phyloP scores from a whole-genome alignment of 2,797 vertebrate species.

The Poeciliopsis turneri region DNA sequence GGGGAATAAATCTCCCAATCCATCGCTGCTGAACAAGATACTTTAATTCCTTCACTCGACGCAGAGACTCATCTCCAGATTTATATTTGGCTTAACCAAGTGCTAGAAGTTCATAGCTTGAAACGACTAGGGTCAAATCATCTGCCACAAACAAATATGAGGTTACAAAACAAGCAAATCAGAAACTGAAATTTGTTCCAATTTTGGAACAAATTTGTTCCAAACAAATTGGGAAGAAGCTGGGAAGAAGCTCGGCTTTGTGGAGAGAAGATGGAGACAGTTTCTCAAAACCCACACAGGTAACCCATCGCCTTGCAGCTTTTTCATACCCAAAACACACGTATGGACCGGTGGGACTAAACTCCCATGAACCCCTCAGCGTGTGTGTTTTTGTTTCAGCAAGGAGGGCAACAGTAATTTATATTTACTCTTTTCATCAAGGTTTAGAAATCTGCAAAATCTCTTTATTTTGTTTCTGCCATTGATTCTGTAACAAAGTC shows the following conservation, averaged over 20 bases:
- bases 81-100: background rate
- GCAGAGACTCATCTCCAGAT: background rate
- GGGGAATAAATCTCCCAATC: background rate
- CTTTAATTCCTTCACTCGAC: background rate
- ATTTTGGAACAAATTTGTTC: too few species aligned
- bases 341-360: background rate
- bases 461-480: background rate
- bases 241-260: background rate
- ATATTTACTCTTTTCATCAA: background rate
- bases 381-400: background rate
- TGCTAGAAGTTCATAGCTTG: background rate
- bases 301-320: background rate
- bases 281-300: background rate
- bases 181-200: background rate
- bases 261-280: background rate
- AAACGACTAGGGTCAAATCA: background rate
- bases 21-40: background rate
- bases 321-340: background rate
- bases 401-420: background rate
- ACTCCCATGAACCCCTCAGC: background rate
- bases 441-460: background rate
- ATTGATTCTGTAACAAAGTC: background rate
- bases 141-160: background rate
- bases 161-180: background rate
- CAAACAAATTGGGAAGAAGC: background rate